Evolutionary conservation across 2,888 invertebrate species (phyloP).

Genomic region (Torymus auratus): DNA sequence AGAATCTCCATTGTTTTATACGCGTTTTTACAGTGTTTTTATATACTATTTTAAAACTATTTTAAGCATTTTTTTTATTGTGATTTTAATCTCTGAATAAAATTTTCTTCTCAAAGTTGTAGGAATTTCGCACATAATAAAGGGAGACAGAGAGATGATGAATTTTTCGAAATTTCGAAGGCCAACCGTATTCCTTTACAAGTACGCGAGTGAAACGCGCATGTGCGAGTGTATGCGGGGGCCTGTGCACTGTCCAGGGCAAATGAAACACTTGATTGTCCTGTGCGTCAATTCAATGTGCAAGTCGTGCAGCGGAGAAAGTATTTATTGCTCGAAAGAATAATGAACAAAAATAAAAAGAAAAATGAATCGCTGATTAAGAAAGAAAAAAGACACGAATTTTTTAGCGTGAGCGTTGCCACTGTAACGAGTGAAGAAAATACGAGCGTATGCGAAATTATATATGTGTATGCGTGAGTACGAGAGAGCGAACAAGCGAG

Average conservation of each 20-base stretch:
- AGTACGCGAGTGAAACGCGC: constrained; percentile 30
- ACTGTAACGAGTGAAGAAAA: constrained; percentile 56
- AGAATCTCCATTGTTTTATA: background rate
- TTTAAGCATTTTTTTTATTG: constrained; percentile 10
- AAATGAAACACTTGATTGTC: constrained; percentile 65
- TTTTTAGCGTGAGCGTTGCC: constrained; percentile 39
- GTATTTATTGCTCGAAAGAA: constrained; percentile 76
- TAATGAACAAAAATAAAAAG: constrained; percentile 19
- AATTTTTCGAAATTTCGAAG: constrained; percentile 47
- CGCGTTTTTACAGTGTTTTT: constrained; percentile 7
- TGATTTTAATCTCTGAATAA: background rate
- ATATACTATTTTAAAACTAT: constrained; percentile 1
- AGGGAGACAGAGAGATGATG: constrained; percentile 29
- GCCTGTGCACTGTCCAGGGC: constrained; percentile 49
- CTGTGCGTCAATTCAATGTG: constrained; percentile 77
- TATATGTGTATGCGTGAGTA: constrained; percentile 55
- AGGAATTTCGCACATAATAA: background rate
- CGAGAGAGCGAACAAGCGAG: background rate
- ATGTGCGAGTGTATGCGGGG: constrained; percentile 23
- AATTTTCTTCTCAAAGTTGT: too few relatives aligned
- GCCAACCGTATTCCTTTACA: constrained; percentile 33
- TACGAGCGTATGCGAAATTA: constrained; percentile 61
- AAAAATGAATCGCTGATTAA: constrained; percentile 64
- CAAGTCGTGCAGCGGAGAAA: constrained; percentile 75
- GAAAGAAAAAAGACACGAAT: constrained; percentile 59